Evolutionary conservation across 2,797 vertebrate species (phyloP).

Genomic region (Harpagifer antarcticus): DNA sequence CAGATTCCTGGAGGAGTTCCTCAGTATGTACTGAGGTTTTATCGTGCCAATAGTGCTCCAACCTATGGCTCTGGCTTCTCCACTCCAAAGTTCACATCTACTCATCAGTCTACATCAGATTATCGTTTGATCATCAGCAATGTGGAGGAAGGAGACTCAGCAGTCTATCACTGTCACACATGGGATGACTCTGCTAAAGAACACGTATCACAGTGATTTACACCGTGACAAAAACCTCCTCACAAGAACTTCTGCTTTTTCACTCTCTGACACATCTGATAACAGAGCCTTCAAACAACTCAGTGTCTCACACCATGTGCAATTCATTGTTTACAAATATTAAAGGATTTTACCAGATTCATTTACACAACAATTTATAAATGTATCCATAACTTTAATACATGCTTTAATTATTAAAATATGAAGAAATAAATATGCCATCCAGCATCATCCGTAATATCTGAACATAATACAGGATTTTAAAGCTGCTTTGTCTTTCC

Average conservation of each 20-base stretch:
- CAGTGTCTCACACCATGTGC: no score
- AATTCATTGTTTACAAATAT: no score
- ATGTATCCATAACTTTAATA: no score
- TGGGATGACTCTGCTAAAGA: accelerated
- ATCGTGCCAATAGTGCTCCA: accelerated
- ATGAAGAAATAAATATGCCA: no score
- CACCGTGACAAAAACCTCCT: constrained; percentile 65
- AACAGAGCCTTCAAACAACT: no score
- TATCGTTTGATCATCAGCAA: constrained; percentile 59
- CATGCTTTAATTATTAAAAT: no score
- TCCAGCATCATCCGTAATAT: no score
- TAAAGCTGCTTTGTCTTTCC: no score
- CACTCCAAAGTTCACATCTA: constrained; percentile 39
- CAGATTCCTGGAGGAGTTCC: constrained; percentile 1
- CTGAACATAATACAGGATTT: no score
- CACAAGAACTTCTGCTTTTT: constrained; percentile 43
- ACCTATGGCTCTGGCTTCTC: not conserved
- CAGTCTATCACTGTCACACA: constrained; percentile 41
- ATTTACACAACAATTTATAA: no score
- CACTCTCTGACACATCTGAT: not conserved
- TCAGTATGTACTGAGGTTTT: no score
- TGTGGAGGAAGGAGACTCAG: constrained; percentile 56
- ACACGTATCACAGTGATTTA: constrained; percentile 48
- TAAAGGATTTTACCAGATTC: no score
- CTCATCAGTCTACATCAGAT: constrained; percentile 34